Conservation (phyloP, 2,797 vertebrate genomes). For the Pipistrellus pipistrellus region DNA sequence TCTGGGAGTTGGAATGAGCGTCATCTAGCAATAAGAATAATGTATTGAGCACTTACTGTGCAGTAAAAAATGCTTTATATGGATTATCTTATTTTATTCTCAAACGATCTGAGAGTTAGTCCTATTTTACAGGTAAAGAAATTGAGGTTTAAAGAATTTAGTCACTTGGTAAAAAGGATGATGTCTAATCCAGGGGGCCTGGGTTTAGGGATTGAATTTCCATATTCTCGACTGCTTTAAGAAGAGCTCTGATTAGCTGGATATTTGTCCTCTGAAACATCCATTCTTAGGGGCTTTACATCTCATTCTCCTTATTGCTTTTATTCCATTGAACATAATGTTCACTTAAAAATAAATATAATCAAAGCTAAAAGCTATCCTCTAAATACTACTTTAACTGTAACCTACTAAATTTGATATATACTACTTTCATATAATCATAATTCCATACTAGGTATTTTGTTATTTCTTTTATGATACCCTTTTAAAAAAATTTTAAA, state of each 20-base stretch:
- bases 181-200: not conserved
- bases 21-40: not conserved
- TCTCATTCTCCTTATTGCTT: not conserved
- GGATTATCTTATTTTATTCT: not conserved
- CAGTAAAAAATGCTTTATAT: not conserved
- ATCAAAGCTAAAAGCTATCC: constrained; percentile 30
- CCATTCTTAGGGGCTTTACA: not conserved
- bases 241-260: not conserved
- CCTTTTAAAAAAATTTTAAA: too few relatives aligned
- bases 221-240: not conserved
- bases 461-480: constrained; percentile 41
- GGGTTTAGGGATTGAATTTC: not conserved
- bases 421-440: not conserved
- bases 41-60: not conserved
- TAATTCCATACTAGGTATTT: constrained; percentile 33
- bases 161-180: not conserved
- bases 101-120: not conserved
- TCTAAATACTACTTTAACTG: not conserved
- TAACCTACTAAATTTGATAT: not conserved
- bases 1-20: not conserved
- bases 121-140: constrained; percentile 34
- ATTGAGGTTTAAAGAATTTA: constrained; percentile 9
- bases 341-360: constrained; percentile 41
- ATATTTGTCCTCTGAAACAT: not conserved
- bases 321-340: not conserved